Conservation (phyloP, 2,888 invertebrate species). For the Zygogramma bicolorata region DNA sequence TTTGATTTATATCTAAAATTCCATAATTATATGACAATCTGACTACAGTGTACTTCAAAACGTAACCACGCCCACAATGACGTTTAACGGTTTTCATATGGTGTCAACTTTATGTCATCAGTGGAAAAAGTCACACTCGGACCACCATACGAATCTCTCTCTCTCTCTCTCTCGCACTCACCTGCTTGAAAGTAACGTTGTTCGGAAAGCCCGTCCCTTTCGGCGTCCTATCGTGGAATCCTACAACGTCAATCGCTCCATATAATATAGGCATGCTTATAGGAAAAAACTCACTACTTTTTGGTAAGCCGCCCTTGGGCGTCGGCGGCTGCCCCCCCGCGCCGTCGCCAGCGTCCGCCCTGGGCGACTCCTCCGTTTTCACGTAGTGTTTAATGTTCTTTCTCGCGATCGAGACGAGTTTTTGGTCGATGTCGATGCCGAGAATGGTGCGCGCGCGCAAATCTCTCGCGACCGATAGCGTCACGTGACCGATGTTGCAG, state of each 20-base stretch:
- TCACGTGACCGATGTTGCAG: slow-evolving; percentile 97
- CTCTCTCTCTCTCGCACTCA: too few species aligned
- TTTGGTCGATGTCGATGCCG: slow-evolving; percentile 95
- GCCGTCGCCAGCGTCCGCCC: slow-evolving; percentile 25
- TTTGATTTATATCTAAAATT: too few species aligned
- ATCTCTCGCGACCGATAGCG: slow-evolving; percentile 89
- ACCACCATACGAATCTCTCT: slow-evolving; percentile 21
- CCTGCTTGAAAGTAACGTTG: slow-evolving; percentile 91
- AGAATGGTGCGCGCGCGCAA: slow-evolving; percentile 87
- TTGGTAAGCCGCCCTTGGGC: slow-evolving; percentile 37
- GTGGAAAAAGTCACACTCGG: too few species aligned
- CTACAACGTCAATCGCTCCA: slow-evolving; percentile 80
- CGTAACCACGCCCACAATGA: too few species aligned
- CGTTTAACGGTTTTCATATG: too few species aligned
- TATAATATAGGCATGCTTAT: slow-evolving; percentile 89
- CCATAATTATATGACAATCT: too few species aligned
- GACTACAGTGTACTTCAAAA: too few species aligned
- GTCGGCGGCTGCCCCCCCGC: too few species aligned
- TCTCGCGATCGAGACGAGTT: slow-evolving; percentile 81
- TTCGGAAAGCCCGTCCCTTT: slow-evolving; percentile 78
- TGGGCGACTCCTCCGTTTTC: slow-evolving; percentile 63
- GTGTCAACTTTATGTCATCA: too few species aligned
- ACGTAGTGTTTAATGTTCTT: slow-evolving; percentile 81
- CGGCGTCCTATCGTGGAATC: slow-evolving; percentile 61
- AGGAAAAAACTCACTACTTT: slow-evolving; percentile 78